phyloP scores from a whole-genome alignment of 2,113 vertebrate genomes.

The Dolichotis patagonum region DNA sequence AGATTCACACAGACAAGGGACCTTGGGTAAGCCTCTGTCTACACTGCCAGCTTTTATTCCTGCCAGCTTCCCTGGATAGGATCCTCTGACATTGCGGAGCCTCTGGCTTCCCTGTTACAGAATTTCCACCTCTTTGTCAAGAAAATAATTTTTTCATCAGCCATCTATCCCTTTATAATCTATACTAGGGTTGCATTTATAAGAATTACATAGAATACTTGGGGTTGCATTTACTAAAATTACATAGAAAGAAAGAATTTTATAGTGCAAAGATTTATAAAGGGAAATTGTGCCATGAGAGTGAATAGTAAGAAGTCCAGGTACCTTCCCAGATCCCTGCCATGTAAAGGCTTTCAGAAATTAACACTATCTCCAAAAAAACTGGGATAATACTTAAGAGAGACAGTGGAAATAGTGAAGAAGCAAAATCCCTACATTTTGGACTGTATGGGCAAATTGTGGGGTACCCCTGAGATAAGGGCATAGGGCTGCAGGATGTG shows the following conservation, averaged over 20 bases:
- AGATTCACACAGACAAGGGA: not conserved
- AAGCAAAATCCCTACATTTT: not conserved
- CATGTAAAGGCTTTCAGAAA: not conserved
- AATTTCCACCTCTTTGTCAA: constrained; percentile 8
- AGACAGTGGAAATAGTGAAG: not conserved
- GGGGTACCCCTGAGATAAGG: not conserved
- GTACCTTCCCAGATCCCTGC: not conserved
- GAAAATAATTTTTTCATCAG: not conserved
- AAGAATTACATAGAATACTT: not conserved
- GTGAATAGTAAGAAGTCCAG: not conserved
- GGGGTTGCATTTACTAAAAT: not conserved
- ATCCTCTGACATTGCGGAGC: not conserved
- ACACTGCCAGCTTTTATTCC: not conserved
- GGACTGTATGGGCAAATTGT: not conserved
- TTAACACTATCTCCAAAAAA: constrained; percentile 3
- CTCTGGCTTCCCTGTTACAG: not conserved
- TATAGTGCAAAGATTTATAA: not conserved
- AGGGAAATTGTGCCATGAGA: not conserved
- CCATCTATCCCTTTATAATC: not conserved
- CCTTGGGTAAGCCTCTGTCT: not conserved
- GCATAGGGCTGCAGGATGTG: not conserved
- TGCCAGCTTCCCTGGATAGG: not conserved
- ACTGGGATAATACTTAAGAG: not conserved
- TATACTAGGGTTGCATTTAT: not conserved
- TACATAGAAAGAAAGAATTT: not conserved